phyloP scores from a whole-genome alignment of 2,797 vertebrate species.

The Hemitrygon akajei region DNA sequence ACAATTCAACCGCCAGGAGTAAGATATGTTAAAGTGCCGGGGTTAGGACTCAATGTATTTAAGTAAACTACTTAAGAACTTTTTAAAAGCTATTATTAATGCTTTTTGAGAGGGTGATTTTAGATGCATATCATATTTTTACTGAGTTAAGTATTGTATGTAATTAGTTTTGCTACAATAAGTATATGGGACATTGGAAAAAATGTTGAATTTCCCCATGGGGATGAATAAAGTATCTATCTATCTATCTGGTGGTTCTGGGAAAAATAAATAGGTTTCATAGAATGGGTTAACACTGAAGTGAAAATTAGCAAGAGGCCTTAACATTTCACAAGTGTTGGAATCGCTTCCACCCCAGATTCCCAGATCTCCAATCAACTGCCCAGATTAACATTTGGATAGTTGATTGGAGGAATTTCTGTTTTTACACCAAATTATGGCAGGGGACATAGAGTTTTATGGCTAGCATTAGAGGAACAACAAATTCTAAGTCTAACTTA shows the following conservation, averaged over 20 bases:
- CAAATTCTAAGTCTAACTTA: not conserved
- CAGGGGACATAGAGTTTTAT: not conserved
- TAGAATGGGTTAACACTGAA: not conserved
- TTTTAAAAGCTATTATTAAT: too few relatives aligned
- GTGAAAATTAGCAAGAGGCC: not conserved
- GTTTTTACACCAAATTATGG: not conserved
- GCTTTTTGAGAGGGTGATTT: too few relatives aligned
- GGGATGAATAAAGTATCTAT: too few relatives aligned
- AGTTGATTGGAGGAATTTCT: not conserved
- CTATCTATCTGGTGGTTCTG: not conserved
- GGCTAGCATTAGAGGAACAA: not conserved
- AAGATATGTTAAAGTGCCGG: too few relatives aligned
- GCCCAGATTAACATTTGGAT: not conserved
- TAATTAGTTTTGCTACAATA: too few relatives aligned
- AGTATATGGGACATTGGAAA: too few relatives aligned
- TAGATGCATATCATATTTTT: too few relatives aligned
- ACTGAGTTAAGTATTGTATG: too few relatives aligned
- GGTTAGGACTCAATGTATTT: too few relatives aligned
- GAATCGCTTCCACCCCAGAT: not conserved
- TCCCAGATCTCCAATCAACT: not conserved
- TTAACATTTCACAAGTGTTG: not conserved
- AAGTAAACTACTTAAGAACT: too few relatives aligned
- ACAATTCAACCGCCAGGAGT: too few relatives aligned
- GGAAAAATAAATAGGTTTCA: not conserved
- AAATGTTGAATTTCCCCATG: too few relatives aligned